Evolutionary conservation across 2,888 invertebrate genomes (phyloP).

Genomic region (Lithosia quadra): DNA sequence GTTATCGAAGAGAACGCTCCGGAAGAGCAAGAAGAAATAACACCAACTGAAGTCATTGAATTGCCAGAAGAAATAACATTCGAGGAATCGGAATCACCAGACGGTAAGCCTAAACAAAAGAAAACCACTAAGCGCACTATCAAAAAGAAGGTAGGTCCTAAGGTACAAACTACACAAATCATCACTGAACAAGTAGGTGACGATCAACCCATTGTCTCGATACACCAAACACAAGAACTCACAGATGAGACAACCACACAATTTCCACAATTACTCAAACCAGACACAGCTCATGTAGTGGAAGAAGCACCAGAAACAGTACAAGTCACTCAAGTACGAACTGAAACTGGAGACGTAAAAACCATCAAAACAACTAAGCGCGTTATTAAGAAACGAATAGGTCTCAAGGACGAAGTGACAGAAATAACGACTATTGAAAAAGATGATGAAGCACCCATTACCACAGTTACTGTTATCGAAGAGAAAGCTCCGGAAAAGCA

Average conservation of each 20-base stretch:
- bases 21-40: background rate
- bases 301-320: background rate
- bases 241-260: slow-evolving; percentile 9
- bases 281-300: background rate
- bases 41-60: slow-evolving; percentile 7
- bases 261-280: slow-evolving; percentile 10
- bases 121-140: slow-evolving; percentile 11
- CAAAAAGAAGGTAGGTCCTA: slow-evolving; percentile 8
- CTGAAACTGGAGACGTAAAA: background rate
- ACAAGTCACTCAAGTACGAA: background rate
- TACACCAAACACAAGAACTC: slow-evolving; percentile 1
- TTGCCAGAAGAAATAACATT: slow-evolving; percentile 10
- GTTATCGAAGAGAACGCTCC: slow-evolving; percentile 16
- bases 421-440: too few relatives aligned
- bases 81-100: background rate
- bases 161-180: background rate
- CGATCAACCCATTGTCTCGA: background rate
- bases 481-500: slow-evolving; percentile 5
- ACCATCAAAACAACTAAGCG: too few relatives aligned
- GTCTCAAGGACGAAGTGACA: too few relatives aligned
- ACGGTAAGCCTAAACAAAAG: slow-evolving; percentile 13
- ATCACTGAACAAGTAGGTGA: background rate
- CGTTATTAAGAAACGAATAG: too few relatives aligned
- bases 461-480: slow-evolving; percentile 24
- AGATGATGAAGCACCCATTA: slow-evolving; percentile 46